These are phyloP conservation scores for human (Homo sapiens) DNA, from an alignment of 2,113 vertebrate species.

Conservation along the genomic window DNA sequence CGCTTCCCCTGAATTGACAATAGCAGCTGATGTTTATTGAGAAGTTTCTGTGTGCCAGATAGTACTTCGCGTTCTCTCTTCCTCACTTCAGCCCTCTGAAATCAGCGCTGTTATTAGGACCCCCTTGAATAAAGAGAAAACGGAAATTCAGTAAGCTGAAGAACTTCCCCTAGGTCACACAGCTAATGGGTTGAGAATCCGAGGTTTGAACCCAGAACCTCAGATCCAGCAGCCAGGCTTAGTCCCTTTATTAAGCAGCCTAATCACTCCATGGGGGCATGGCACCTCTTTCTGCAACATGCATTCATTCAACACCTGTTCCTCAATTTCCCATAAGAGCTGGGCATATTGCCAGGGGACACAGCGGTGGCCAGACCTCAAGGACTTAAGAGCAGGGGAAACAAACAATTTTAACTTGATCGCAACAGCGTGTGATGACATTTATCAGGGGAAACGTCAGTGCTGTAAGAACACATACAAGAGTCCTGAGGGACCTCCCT, in stretches of 20 bases:
- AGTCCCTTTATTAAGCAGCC: no score
- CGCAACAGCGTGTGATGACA: no score
- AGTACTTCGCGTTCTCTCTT: rapidly evolving
- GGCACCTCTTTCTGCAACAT: not conserved
- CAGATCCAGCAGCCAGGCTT: no score
- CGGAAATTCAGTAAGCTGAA: not conserved
- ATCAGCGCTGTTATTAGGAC: not conserved
- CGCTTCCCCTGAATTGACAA: no score
- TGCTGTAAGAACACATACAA: rapidly evolving
- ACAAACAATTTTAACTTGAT: not conserved
- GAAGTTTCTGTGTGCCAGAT: not conserved
- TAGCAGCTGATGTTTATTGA: not conserved
- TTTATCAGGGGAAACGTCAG: no score
- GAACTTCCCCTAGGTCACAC: not conserved
- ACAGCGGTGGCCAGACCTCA: rapidly evolving
- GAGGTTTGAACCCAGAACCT: not conserved
- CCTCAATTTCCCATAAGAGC: rapidly evolving
- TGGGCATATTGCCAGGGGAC: not conserved
- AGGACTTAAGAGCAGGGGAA: not conserved
- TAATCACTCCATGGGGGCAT: rapidly evolving
- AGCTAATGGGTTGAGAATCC: no score
- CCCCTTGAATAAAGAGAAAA: not conserved
- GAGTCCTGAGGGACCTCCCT: not conserved
- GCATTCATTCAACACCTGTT: rapidly evolving
- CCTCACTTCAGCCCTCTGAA: not conserved